These are phyloP conservation scores for Fulmarus glacialis DNA, from an alignment of 2,113 vertebrate genomes.

Conservation along the genomic window DNA sequence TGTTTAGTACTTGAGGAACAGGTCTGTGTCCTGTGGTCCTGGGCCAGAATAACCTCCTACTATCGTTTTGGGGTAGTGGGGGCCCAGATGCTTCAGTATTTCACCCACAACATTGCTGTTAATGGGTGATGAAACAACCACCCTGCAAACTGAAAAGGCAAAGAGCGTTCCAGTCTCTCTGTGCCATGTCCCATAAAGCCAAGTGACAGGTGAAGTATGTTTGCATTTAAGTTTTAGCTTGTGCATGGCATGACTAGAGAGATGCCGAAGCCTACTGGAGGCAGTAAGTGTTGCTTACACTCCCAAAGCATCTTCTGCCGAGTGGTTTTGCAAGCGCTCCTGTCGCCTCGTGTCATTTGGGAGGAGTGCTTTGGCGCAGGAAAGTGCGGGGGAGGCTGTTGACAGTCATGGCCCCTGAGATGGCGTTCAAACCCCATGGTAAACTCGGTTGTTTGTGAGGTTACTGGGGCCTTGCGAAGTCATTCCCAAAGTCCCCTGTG, in stretches of 20 bases:
- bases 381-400: background rate
- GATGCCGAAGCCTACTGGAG: background rate
- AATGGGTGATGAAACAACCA: background rate
- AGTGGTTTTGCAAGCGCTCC: background rate
- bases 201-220: rapidly evolving
- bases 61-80: too few relatives aligned
- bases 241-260: rapidly evolving
- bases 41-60: background rate
- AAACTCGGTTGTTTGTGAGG: background rate
- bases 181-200: rapidly evolving
- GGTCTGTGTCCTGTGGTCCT: background rate
- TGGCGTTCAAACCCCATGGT: background rate
- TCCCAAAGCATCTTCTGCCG: background rate
- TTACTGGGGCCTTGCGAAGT: background rate
- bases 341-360: rapidly evolving
- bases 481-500: background rate
- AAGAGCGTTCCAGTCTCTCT: background rate
- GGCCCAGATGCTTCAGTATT: background rate
- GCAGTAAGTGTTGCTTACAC: background rate
- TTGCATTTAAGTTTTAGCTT: background rate
- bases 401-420: background rate
- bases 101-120: background rate
- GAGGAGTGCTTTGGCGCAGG: background rate
- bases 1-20: background rate
- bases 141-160: background rate